Evolutionary conservation across 2,797 vertebrate genomes (phyloP).

Genomic region (Falco concolor): DNA sequence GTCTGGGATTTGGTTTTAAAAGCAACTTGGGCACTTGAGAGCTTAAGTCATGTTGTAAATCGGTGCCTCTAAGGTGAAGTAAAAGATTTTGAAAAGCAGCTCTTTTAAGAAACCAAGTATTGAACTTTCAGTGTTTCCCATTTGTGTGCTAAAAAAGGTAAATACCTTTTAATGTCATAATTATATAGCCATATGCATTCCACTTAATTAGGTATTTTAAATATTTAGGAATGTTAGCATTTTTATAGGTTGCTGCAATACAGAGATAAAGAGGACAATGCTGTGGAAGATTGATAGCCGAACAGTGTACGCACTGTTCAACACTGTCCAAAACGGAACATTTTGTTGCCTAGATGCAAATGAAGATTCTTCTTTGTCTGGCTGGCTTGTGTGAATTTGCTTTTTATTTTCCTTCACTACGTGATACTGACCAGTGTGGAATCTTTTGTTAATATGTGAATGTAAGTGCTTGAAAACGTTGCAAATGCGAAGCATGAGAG

Average conservation of each 20-base stretch:
- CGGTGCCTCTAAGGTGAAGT: background rate
- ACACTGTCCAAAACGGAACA: background rate
- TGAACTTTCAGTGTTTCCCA: background rate
- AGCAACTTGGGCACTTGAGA: background rate
- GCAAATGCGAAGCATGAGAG: background rate
- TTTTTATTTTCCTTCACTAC: background rate
- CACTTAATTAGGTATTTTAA: background rate
- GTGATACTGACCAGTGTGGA: background rate
- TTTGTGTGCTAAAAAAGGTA: background rate
- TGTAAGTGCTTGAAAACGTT: background rate
- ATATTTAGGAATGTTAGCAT: background rate
- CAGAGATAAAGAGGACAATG: conserved; percentile 45
- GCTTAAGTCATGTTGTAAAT: background rate
- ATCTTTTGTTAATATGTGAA: background rate
- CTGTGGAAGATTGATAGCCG: conserved; percentile 18
- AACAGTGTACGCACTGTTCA: background rate
- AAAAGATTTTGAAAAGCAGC: background rate
- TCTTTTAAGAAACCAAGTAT: background rate
- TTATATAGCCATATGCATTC: background rate
- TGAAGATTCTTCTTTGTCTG: conserved; percentile 4
- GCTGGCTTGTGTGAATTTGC: background rate
- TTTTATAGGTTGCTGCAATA: conserved; percentile 43
- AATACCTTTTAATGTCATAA: background rate
- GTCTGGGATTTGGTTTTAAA: background rate
- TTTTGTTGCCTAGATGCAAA: background rate